phyloP scores from a whole-genome alignment of 2,888 invertebrate genomes.

The Cosmorhoe ocellata region DNA sequence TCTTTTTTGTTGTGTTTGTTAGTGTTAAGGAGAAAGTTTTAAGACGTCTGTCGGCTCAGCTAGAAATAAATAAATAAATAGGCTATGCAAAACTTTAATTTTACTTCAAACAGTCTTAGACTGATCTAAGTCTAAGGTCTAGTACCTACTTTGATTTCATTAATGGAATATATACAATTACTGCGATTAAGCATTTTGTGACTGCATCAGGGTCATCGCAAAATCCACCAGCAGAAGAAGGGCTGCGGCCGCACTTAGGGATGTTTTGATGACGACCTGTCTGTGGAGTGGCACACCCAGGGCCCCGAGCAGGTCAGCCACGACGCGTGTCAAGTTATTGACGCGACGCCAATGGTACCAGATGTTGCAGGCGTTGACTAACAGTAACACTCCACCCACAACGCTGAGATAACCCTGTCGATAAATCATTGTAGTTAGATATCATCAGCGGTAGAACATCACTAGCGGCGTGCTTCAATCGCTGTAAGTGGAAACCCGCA shows the following conservation, averaged over 20 bases:
- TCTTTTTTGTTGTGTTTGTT: too few species aligned
- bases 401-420: slow-evolving; percentile 53
- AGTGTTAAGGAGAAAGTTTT: too few species aligned
- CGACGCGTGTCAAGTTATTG: slow-evolving; percentile 49
- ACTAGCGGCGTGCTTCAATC: too few species aligned
- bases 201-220: slow-evolving; percentile 2
- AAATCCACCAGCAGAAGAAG: slow-evolving; percentile 41
- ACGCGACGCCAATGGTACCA: slow-evolving; percentile 53
- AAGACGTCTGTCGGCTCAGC: too few species aligned
- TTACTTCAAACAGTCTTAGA: too few species aligned
- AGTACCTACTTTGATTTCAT: slow-evolving; percentile 1
- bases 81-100: too few species aligned
- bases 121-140: too few species aligned
- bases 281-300: slow-evolving; percentile 53
- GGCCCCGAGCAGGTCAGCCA: slow-evolving; percentile 54
- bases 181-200: neutral
- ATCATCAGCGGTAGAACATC: too few species aligned
- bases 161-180: neutral
- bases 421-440: neutral
- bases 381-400: slow-evolving; percentile 47
- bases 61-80: too few species aligned
- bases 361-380: slow-evolving; percentile 51
- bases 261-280: slow-evolving; percentile 50
- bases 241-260: slow-evolving; percentile 42
- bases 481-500: too few species aligned